Conservation (phyloP, 92 coral and sea anemone species). For the Chrysogorgia sp. region DNA sequence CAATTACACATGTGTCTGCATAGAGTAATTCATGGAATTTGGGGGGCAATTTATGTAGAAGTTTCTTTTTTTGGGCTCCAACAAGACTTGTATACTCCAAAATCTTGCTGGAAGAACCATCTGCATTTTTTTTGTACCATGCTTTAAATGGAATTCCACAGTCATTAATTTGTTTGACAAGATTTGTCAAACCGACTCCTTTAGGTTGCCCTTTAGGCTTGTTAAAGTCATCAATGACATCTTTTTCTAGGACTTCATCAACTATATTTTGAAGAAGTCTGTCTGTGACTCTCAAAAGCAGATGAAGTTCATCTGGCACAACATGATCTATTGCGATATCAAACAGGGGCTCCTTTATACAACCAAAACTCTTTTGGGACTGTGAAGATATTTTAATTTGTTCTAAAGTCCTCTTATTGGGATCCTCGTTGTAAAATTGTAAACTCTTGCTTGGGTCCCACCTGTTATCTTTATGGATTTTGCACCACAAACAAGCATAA, state of each 20-base stretch:
- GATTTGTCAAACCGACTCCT: constrained; percentile 12
- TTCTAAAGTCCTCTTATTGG: constrained; percentile 30
- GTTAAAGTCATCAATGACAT: constrained; percentile 19
- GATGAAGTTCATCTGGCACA: too few relatives aligned
- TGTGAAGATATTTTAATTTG: constrained; percentile 27
- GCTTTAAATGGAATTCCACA: constrained; percentile 8
- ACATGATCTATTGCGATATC: constrained; percentile 46
- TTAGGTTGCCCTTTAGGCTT: constrained; percentile 37
- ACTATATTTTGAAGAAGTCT: too few relatives aligned
- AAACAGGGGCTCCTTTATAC: constrained; percentile 54
- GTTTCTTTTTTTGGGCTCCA: constrained; percentile 56
- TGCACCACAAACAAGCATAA: too few relatives aligned
- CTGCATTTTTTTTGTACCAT: constrained; percentile 19
- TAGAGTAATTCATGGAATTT: constrained; percentile 43
- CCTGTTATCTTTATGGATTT: too few relatives aligned
- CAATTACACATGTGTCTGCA: constrained; percentile 52
- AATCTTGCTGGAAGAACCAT: constrained; percentile 42
- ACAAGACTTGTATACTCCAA: constrained; percentile 65
- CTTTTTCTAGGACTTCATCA: constrained; percentile 60
- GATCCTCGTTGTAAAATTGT: constrained; percentile 39
- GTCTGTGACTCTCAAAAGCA: too few relatives aligned
- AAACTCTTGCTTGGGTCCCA: constrained; percentile 36
- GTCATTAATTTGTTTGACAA: constrained; percentile 34
- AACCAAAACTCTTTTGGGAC: constrained; percentile 20
- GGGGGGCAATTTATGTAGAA: neutral